Conservation (phyloP, 2,113 vertebrate species). For the Aplodontia rufa region DNA sequence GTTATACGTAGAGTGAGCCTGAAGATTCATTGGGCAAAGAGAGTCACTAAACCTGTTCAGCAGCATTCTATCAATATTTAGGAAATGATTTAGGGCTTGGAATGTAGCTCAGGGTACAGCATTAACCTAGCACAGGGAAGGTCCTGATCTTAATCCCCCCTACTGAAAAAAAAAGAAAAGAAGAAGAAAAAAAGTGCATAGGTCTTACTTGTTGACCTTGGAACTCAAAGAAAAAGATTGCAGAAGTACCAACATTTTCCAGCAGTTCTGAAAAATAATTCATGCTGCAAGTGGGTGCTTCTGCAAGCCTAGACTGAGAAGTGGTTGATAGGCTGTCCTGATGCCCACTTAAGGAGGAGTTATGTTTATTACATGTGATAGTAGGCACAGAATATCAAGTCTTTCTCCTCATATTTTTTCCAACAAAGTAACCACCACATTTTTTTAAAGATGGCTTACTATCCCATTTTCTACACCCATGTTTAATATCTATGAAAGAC, state of each 20-base stretch:
- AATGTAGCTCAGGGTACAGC: background rate
- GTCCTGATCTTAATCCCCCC: background rate
- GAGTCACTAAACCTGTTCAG: background rate
- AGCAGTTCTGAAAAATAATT: conserved; percentile 1
- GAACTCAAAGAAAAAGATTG: background rate
- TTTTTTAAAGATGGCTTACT: background rate
- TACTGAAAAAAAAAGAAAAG: background rate
- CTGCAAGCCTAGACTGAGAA: background rate
- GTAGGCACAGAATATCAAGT: background rate
- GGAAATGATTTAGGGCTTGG: background rate
- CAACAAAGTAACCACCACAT: background rate
- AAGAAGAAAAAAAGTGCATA: background rate
- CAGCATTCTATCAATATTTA: background rate
- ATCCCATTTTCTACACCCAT: background rate
- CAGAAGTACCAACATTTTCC: background rate
- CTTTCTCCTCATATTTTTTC: conserved; percentile 2
- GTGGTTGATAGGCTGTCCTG: background rate
- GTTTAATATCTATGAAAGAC: background rate
- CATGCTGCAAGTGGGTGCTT: background rate
- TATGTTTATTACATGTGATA: conserved; percentile 5
- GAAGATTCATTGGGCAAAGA: background rate
- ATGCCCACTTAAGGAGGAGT: background rate
- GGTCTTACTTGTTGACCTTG: background rate
- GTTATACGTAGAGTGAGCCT: background rate
- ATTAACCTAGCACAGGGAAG: background rate